phyloP scores from a whole-genome alignment of 2,888 invertebrate species.

The Ctena decussata region DNA sequence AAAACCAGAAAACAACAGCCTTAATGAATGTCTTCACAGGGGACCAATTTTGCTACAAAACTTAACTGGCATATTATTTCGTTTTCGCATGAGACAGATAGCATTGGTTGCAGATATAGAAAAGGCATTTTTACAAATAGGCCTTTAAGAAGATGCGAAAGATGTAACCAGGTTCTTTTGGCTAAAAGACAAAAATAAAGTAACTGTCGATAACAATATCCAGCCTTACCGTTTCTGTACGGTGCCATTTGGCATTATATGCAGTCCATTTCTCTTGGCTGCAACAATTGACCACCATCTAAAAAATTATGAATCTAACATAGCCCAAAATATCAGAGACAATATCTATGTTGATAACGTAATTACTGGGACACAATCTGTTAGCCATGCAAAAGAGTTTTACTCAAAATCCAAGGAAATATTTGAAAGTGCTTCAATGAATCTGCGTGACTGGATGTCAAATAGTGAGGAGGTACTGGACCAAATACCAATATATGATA shows the following conservation, averaged over 20 bases:
- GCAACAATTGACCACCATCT: constrained; percentile 21
- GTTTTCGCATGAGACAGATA: constrained; percentile 29
- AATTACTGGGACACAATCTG: not conserved
- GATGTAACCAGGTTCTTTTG: constrained; percentile 34
- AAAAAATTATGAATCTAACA: not conserved
- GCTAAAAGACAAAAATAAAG: constrained; percentile 6
- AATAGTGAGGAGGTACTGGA: constrained; percentile 3
- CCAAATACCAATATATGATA: not conserved
- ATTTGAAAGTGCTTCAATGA: constrained; percentile 15
- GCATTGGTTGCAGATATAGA: constrained; percentile 28
- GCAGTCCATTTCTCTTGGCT: constrained; percentile 19
- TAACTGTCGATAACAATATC: not conserved
- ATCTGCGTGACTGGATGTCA: constrained; percentile 27
- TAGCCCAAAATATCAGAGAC: not conserved
- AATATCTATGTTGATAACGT: constrained; percentile 26
- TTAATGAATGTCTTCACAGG: constrained; percentile 46
- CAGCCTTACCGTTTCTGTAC: constrained; percentile 12
- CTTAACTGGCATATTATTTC: constrained; percentile 17
- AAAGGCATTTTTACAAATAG: constrained; percentile 32
- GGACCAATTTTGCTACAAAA: constrained; percentile 39
- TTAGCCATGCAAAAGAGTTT: not conserved
- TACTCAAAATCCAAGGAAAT: constrained; percentile 1
- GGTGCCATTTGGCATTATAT: constrained; percentile 22
- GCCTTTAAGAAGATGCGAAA: constrained; percentile 5
- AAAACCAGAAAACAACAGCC: constrained; percentile 11